phyloP scores from a whole-genome alignment of 2,888 invertebrate genomes.

The Cosmopolites sordidus region DNA sequence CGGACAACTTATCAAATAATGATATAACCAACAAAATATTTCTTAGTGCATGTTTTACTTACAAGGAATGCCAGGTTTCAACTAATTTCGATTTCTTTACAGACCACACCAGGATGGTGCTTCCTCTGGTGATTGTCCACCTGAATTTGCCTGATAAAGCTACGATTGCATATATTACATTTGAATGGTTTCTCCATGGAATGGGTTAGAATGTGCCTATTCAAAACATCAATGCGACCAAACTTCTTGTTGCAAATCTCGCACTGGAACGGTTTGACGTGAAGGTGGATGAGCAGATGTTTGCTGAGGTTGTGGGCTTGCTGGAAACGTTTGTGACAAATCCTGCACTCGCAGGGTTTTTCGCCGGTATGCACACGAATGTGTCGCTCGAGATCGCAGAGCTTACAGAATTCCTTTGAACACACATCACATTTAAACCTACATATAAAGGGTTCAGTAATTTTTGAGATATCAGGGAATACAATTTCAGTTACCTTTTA shows the following conservation, averaged over 20 bases:
- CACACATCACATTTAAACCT: conserved; percentile 43
- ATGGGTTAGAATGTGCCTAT: conserved; percentile 45
- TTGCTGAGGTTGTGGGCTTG: conserved; percentile 46
- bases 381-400: conserved; percentile 45
- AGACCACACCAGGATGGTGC: background rate
- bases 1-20: too few relatives aligned
- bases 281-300: conserved; percentile 44
- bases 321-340: conserved; percentile 40
- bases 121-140: conserved; percentile 33
- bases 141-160: conserved; percentile 41
- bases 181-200: conserved; percentile 43
- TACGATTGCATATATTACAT: conserved; percentile 40
- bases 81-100: too few relatives aligned
- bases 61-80: too few relatives aligned
- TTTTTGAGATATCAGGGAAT: too few relatives aligned
- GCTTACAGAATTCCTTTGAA: conserved; percentile 41
- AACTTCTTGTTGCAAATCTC: conserved; percentile 45
- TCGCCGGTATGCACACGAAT: conserved; percentile 46
- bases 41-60: too few relatives aligned
- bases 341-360: conserved; percentile 44
- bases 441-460: too few relatives aligned
- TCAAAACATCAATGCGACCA: conserved; percentile 44
- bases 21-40: too few relatives aligned
- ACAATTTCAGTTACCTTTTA: too few relatives aligned
- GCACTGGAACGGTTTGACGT: conserved; percentile 43